phyloP scores from a whole-genome alignment of 2,888 invertebrate species.

The Drosophila borborema region DNA sequence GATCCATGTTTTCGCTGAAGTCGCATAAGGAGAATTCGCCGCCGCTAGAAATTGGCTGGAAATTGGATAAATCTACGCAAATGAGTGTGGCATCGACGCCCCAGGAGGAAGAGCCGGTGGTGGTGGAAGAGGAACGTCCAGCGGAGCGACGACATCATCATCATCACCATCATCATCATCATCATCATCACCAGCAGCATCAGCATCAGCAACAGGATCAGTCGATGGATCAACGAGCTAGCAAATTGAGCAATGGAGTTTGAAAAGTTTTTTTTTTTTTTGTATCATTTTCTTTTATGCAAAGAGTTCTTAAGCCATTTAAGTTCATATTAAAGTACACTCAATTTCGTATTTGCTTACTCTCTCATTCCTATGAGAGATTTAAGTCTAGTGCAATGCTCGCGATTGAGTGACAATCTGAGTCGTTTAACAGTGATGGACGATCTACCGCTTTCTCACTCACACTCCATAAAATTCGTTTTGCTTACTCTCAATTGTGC shows the following conservation, averaged over 20 bases:
- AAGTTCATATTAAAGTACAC: no score
- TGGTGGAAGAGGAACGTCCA: constrained; percentile 24
- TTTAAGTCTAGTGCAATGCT: background rate
- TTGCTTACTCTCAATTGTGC: background rate
- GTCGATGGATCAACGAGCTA: constrained; percentile 34
- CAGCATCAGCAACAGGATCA: constrained; percentile 27
- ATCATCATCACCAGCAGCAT: constrained; percentile 44
- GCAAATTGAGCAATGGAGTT: constrained; percentile 62
- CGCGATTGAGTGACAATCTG: no score
- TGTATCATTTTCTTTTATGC: background rate
- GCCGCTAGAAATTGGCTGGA: constrained; percentile 53
- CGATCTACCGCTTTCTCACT: background rate
- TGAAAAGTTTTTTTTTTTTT: background rate
- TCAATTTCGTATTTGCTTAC: background rate
- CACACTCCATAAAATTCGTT: background rate
- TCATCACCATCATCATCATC: constrained; percentile 67
- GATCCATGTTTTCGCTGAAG: constrained; percentile 83
- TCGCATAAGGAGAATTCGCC: constrained; percentile 65
- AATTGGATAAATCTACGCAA: constrained; percentile 69
- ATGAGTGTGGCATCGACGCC: constrained; percentile 42
- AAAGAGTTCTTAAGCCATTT: constrained; percentile 18
- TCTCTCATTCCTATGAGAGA: background rate
- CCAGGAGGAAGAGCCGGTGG: background rate
- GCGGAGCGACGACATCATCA: constrained; percentile 52
- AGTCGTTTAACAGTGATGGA: no score